These are phyloP conservation scores for Grammatotria lemairii DNA, from an alignment of 2,113 vertebrate species.

Conservation along the genomic window DNA sequence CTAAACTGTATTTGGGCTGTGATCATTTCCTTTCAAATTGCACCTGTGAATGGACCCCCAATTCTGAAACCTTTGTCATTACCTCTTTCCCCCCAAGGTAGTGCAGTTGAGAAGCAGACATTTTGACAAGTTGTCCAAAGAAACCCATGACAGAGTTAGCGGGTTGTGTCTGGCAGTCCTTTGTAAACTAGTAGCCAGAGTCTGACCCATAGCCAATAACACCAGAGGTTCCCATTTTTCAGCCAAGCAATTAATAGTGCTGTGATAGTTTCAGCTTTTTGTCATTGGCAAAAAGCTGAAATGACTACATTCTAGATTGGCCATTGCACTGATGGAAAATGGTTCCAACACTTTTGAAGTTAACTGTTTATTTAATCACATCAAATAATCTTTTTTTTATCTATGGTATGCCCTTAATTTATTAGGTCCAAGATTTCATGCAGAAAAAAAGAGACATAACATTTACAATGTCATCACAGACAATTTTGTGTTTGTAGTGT, in stretches of 20 bases:
- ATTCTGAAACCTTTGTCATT: background rate
- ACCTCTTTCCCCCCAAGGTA: background rate
- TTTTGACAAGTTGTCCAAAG: background rate
- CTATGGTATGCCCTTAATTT: background rate
- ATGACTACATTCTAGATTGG: background rate
- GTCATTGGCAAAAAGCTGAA: background rate
- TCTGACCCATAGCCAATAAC: background rate
- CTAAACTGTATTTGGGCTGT: background rate
- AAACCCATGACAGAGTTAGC: background rate
- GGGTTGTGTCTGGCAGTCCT: background rate
- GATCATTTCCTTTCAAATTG: background rate
- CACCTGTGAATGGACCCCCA: background rate
- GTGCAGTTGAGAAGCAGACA: background rate
- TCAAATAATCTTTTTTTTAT: background rate
- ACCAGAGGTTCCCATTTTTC: background rate
- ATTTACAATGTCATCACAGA: background rate
- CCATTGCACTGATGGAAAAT: background rate
- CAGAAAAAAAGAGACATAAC: background rate
- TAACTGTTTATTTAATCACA: background rate
- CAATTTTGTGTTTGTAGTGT: background rate
- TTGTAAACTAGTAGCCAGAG: background rate
- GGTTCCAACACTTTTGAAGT: background rate
- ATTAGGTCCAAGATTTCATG: background rate
- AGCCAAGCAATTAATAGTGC: background rate
- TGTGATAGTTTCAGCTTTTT: background rate